Conservation (phyloP, 2,797 vertebrate genomes). For the Scleropages formosus region DNA sequence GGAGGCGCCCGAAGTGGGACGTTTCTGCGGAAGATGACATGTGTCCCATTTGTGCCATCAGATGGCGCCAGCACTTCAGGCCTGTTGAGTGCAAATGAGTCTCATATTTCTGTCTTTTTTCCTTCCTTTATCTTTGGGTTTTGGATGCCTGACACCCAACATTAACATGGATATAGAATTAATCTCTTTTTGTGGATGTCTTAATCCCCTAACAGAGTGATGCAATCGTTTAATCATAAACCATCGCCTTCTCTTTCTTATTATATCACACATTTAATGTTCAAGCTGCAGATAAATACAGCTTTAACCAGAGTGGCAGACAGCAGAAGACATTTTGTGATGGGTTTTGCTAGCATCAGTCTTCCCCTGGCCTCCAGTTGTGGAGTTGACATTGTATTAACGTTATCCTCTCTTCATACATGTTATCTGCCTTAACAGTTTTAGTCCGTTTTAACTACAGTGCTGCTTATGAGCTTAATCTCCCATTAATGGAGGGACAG, state of each 20-base stretch:
- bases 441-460: conserved; percentile 66
- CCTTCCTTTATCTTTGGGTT: conserved; percentile 48
- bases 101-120: conserved; percentile 22
- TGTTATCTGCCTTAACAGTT: conserved; percentile 71
- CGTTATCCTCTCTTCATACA: conserved; percentile 66
- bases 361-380: conserved; percentile 67
- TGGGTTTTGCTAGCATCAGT: conserved; percentile 68
- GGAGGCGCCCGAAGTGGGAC: not conserved
- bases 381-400: conserved; percentile 68
- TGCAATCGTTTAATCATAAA: conserved; percentile 76
- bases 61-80: conserved; percentile 61
- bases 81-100: conserved; percentile 26
- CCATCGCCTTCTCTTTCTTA: conserved; percentile 51
- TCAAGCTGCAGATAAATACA: conserved; percentile 72
- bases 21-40: not conserved
- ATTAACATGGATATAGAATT: conserved; percentile 70
- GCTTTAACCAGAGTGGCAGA: conserved; percentile 59
- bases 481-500: conserved; percentile 57
- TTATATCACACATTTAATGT: conserved; percentile 47
- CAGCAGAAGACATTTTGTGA: conserved; percentile 45
- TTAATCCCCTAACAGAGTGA: conserved; percentile 71
- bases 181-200: conserved; percentile 73
- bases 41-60: conserved; percentile 45
- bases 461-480: conserved; percentile 68
- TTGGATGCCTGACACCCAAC: conserved; percentile 72